Conservation (phyloP, 2,888 invertebrate genomes). For the Parnassius apollo region DNA sequence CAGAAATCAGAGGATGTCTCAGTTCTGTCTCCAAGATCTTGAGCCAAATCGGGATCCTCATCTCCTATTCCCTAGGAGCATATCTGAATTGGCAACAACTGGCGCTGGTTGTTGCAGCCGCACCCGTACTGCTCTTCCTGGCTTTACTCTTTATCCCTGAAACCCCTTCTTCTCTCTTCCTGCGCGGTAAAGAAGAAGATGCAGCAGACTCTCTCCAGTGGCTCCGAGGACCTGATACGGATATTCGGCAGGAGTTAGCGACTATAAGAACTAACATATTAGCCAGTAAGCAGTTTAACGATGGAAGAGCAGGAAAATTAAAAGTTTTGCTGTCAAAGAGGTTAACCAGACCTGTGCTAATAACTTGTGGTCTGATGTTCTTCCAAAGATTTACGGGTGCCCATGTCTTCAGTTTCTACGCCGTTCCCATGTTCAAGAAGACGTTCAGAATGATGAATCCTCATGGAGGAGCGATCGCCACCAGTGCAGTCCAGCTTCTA, state of each 20-base stretch:
- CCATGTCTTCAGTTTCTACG: constrained; percentile 91
- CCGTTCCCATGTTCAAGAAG: constrained; percentile 91
- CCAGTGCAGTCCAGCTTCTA: constrained; percentile 90
- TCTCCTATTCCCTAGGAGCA: constrained; percentile 90
- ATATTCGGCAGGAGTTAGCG: constrained; percentile 87
- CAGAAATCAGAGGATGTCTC: constrained; percentile 91
- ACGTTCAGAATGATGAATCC: constrained; percentile 90
- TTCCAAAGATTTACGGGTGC: constrained; percentile 93
- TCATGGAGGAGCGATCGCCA: constrained; percentile 90
- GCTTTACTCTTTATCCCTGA: constrained; percentile 91
- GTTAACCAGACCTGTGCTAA: constrained; percentile 85
- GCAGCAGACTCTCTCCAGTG: constrained; percentile 88
- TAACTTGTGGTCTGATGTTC: constrained; percentile 93
- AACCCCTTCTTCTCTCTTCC: constrained; percentile 90
- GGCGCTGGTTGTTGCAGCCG: constrained; percentile 88
- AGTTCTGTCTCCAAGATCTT: constrained; percentile 92
- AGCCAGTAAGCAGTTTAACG: constrained; percentile 66
- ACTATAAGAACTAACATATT: constrained; percentile 86
- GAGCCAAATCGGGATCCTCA: constrained; percentile 91
- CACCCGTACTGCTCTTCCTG: constrained; percentile 87
- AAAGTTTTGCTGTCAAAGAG: constrained; percentile 67
- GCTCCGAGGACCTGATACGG: constrained; percentile 88
- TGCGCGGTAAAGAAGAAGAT: constrained; percentile 87
- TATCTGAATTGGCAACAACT: constrained; percentile 91
- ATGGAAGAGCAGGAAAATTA: constrained; percentile 56